These are phyloP conservation scores for Anarrhichthys ocellatus DNA, from an alignment of 2,113 vertebrate species.

Conservation along the genomic window DNA sequence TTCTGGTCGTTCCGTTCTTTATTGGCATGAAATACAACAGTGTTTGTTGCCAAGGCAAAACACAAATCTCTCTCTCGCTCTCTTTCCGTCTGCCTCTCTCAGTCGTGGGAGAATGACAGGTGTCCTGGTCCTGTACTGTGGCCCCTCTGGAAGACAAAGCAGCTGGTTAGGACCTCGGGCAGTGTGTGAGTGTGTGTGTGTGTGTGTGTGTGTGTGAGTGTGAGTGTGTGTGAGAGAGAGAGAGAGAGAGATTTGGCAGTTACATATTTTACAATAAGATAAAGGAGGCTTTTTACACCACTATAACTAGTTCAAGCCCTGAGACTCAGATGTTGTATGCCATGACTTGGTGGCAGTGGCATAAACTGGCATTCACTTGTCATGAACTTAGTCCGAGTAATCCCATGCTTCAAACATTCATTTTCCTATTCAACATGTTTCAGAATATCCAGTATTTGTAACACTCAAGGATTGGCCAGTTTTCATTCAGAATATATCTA, in stretches of 20 bases:
- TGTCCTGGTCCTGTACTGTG: slow-evolving; percentile 69
- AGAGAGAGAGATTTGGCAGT: neutral
- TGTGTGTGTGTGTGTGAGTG: slow-evolving; percentile 14
- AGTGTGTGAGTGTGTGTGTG: slow-evolving; percentile 31
- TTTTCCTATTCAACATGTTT: neutral
- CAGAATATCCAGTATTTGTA: neutral
- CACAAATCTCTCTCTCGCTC: slow-evolving; percentile 3
- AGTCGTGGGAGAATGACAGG: slow-evolving; percentile 82
- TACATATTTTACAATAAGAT: neutral
- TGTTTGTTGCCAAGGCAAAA: neutral
- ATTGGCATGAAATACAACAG: slow-evolving; percentile 19
- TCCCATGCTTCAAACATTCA: neutral
- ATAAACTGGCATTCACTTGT: neutral
- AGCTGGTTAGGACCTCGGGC: slow-evolving; percentile 77
- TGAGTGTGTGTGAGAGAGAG: neutral
- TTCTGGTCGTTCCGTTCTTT: neutral
- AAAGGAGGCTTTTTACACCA: neutral
- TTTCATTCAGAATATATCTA: neutral
- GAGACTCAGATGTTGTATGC: slow-evolving; percentile 11
- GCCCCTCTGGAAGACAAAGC: slow-evolving; percentile 72
- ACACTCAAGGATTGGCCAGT: neutral
- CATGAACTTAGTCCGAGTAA: neutral
- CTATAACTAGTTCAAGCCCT: neutral
- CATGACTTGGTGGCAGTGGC: slow-evolving; percentile 17
- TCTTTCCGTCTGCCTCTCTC: slow-evolving; percentile 34